phyloP scores from a whole-genome alignment of 2,113 vertebrate species.

The Martes martes region DNA sequence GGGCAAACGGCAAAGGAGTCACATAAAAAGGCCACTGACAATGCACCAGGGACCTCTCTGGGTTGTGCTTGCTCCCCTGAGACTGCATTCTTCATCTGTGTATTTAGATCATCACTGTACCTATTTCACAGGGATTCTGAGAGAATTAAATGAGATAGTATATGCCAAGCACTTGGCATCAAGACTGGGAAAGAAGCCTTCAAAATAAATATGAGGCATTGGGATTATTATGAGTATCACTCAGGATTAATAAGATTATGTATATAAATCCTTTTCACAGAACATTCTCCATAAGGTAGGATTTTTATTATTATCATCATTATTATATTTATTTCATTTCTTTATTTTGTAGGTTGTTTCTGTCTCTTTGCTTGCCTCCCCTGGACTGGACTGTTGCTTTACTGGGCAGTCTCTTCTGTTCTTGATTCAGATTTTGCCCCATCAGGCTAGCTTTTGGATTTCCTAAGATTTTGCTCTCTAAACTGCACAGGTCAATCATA shows the following conservation, averaged over 20 bases:
- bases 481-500: background rate
- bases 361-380: background rate
- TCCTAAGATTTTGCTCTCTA: background rate
- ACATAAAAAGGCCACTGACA: background rate
- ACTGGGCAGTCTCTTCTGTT: background rate
- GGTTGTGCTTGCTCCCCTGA: background rate
- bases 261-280: background rate
- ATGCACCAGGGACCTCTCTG: background rate
- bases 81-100: background rate
- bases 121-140: background rate
- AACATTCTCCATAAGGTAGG: background rate
- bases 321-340: background rate
- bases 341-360: background rate
- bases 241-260: background rate
- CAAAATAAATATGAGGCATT: slow-evolving; percentile 25
- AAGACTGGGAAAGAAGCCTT: background rate
- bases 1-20: background rate
- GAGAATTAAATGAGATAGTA: background rate
- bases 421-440: background rate
- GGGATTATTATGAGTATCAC: background rate
- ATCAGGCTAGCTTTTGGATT: background rate
- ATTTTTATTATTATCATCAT: background rate
- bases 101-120: background rate
- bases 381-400: background rate
- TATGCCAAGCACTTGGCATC: background rate